Base-by-base conservation (phyloP, 2,888 invertebrate genomes). In the Lordiphosa fenestrarum region DNA sequence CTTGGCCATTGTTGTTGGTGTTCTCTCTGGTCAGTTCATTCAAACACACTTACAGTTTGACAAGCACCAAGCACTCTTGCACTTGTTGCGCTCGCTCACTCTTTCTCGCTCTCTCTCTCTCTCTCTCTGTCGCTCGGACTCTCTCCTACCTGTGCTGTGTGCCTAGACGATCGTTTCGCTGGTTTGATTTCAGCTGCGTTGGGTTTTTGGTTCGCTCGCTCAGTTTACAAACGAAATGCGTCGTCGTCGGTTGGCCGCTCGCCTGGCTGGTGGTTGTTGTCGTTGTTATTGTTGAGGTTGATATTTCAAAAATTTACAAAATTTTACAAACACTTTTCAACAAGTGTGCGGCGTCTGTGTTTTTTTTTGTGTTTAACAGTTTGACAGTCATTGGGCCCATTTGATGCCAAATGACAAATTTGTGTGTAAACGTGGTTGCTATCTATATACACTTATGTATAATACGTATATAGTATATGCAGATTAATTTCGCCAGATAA, bases 211-310 rank as follows among this genome's bases (percentile, higher is more conserved):
- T 42, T n/a, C 51, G 51, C 47, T 55, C 35, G 21, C 67, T 71
- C 52, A 71, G 73, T 71, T 70, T 61, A 58, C 62, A 69, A 73
- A 58, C 73, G 71, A 73, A 71, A 58, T 71, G 71, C 74, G 69
- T 60, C 69, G 69, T 40, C 30, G 60, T 53, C 62, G 61, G 46
- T 64, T 49, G 71, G 63, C 71, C 55, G 66, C 39, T 66, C 46
- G 53, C 38, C 56, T 30, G 30, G 9, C 30, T 30, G 30, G 9
- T 30, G 50, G 35, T 68, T 49, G 55, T 39, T 38, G 46, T 30
- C 48, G 39, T 41, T 39, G 58, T 42, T 44, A 76, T 37, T 60
- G 59, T 53, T 57, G 40, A 62, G 63, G 62, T 54, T 62, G 54
- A 38, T 48, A 35, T 42, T 44, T 12, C 25, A 36, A 7, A 25